These are phyloP conservation scores for Ceryle rudis DNA, from an alignment of 2,797 vertebrate genomes.

Conservation along the genomic window DNA sequence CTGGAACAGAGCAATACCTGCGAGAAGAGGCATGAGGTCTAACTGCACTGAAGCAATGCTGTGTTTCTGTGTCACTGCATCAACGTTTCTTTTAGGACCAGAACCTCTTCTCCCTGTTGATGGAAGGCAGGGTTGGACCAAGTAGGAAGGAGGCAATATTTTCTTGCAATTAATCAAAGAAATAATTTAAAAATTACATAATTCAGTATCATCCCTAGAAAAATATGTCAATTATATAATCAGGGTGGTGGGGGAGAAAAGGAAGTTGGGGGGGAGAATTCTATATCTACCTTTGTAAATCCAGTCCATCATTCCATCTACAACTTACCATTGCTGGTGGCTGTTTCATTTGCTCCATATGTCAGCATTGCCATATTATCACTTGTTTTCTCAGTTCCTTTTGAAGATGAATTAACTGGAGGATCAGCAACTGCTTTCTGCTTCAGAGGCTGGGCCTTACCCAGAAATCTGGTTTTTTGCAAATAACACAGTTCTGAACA, in stretches of 20 bases:
- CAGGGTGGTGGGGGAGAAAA: no score
- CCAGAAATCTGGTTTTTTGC: neutral
- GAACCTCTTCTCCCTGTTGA: neutral
- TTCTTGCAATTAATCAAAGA: neutral
- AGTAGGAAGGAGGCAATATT: neutral
- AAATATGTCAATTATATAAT: neutral
- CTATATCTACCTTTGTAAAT: neutral
- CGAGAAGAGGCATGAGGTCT: slow-evolving; percentile 74
- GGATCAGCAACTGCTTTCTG: neutral
- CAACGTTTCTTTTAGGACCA: neutral
- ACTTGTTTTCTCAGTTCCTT: neutral
- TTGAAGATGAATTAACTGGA: neutral
- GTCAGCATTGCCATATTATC: neutral
- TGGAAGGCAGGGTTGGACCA: neutral
- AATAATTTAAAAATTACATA: neutral
- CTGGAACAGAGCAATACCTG: slow-evolving; percentile 71
- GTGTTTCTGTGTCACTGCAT: neutral
- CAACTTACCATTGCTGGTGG: neutral
- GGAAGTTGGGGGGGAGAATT: neutral
- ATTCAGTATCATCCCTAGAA: neutral
- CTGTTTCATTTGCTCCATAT: neutral
- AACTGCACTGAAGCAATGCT: slow-evolving; percentile 68
- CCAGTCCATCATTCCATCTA: neutral
- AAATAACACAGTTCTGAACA: neutral
- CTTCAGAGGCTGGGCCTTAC: neutral